A percentile compares a stretch with the other conserved stretches of the same genome.
These are phyloP conservation scores for Cydia strobilella DNA, from an alignment of 1,140 invertebrate genomes.

Conservation along the genomic window DNA sequence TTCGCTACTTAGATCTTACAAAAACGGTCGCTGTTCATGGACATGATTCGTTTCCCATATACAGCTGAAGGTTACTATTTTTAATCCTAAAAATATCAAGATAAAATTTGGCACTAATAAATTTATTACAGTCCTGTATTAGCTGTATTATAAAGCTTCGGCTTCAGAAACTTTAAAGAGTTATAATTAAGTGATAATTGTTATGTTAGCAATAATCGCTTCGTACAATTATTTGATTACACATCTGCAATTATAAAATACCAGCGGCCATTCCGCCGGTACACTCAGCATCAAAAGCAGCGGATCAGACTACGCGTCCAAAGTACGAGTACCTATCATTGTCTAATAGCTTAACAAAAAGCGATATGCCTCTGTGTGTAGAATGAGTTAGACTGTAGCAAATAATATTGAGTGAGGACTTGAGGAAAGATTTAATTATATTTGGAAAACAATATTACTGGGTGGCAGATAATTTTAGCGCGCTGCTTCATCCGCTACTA, in stretches of 20 bases:
- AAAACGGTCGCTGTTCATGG: background rate
- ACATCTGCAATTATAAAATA: background rate
- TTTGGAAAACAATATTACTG: no score
- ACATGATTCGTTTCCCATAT: background rate
- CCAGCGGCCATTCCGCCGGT: background rate
- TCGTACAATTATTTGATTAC: background rate
- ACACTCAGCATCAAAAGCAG: background rate
- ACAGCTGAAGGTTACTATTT: background rate
- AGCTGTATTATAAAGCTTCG: slow-evolving; percentile 45
- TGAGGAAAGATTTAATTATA: no score
- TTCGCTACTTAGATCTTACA: background rate
- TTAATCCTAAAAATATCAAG: slow-evolving; percentile 38
- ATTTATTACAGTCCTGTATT: slow-evolving; percentile 40
- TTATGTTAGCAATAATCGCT: background rate
- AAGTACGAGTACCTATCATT: no score
- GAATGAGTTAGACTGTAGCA: no score
- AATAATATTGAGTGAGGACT: no score
- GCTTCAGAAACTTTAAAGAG: slow-evolving; percentile 34
- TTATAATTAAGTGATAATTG: slow-evolving; percentile 10
- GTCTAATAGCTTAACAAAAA: no score
- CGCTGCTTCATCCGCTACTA: no score
- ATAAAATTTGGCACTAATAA: slow-evolving; percentile 56
- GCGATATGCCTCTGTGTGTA: no score
- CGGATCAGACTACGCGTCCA: no score
- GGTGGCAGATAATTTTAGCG: no score